Conservation (phyloP, 2,797 vertebrate genomes). For the Clarias pachynema region DNA sequence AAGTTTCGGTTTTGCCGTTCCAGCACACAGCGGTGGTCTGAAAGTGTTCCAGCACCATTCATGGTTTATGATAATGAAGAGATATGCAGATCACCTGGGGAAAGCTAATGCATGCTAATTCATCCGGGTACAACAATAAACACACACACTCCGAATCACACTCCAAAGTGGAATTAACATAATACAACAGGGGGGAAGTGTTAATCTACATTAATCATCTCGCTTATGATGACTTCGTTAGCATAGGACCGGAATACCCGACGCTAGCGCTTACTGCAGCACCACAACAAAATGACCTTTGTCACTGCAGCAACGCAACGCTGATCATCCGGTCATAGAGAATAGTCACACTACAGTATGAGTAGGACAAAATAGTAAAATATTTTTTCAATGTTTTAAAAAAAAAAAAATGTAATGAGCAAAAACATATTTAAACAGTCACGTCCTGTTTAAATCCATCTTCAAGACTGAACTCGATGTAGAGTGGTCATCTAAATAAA, state of each 20-base stretch:
- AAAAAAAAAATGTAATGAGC: neutral
- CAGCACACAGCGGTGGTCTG: slow-evolving; percentile 8
- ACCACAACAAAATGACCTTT: neutral
- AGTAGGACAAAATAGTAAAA: neutral
- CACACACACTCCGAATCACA: slow-evolving; percentile 4
- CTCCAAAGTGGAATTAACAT: slow-evolving; percentile 45
- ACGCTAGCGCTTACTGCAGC: neutral
- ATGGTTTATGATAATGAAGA: slow-evolving; percentile 27
- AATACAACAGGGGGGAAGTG: slow-evolving; percentile 31
- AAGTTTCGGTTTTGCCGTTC: slow-evolving; percentile 11
- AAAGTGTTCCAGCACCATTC: slow-evolving; percentile 1
- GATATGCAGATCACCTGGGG: slow-evolving; percentile 35
- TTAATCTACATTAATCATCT: slow-evolving; percentile 48
- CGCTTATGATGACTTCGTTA: slow-evolving; percentile 39
- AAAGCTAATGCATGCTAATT: slow-evolving; percentile 19
- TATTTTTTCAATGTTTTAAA: neutral
- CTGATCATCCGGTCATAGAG: neutral
- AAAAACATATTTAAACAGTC: too few relatives aligned
- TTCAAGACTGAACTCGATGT: neutral
- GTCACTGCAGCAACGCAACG: neutral
- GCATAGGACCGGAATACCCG: slow-evolving; percentile 20
- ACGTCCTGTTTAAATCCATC: neutral
- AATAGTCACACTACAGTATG: neutral
- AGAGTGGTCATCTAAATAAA: too few relatives aligned
- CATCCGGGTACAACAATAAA: slow-evolving; percentile 1